These are phyloP conservation scores for Temnothorax curvispinosus DNA, from an alignment of 1,140 invertebrate species.

Conservation along the genomic window DNA sequence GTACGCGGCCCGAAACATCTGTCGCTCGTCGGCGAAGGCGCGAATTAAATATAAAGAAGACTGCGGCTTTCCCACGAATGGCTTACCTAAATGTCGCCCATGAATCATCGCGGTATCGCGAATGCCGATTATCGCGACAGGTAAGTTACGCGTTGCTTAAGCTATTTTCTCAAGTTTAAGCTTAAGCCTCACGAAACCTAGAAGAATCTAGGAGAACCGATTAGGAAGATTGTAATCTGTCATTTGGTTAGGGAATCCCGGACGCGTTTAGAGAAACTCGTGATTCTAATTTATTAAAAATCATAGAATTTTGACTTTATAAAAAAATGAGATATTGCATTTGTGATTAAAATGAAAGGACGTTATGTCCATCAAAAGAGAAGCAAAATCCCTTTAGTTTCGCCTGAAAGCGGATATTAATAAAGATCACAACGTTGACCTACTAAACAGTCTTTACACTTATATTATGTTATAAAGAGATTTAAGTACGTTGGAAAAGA, in stretches of 20 bases:
- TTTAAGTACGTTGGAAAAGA: too few relatives aligned
- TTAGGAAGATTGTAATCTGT: neutral
- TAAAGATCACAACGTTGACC: neutral
- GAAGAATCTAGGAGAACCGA: neutral
- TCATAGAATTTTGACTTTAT: neutral
- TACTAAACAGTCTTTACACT: too few relatives aligned
- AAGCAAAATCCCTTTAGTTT: neutral
- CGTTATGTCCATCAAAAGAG: neutral
- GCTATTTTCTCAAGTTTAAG: neutral
- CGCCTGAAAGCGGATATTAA: neutral
- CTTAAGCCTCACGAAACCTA: neutral
- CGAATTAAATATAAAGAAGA: slow-evolving; percentile 44
- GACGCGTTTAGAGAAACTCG: neutral
- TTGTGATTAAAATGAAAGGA: neutral
- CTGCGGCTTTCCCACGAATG: slow-evolving; percentile 33
- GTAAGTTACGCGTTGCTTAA: neutral
- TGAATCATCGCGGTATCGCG: neutral
- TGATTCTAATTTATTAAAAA: neutral
- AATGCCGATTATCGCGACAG: neutral
- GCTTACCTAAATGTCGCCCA: neutral
- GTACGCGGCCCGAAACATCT: slow-evolving; percentile 38
- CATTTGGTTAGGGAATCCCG: neutral
- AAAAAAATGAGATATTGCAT: neutral
- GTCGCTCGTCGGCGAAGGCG: slow-evolving; percentile 22
- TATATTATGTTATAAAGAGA: too few relatives aligned